Evolutionary conservation across 2,888 invertebrate species (phyloP), one percentile per base, ranked within the genome.

Genomic region (Ophion ellenae): DNA sequence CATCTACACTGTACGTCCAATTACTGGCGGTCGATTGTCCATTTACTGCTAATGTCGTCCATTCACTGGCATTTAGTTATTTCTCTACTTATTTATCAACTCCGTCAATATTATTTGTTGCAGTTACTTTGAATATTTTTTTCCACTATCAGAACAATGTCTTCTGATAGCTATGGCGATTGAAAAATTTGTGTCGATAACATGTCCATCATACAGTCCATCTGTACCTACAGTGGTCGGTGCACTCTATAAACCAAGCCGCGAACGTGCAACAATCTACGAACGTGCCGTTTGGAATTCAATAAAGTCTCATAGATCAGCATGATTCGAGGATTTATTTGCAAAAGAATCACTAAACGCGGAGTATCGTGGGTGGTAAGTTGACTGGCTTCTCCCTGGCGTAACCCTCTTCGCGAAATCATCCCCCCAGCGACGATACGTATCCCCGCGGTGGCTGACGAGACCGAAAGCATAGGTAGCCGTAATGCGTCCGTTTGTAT

Each of bases 401-500:
- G 40, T 67, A 28, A 78, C 17, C 53, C n/a, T 73, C 67, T 80
- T 24, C 71, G 36, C 32, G 32, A n/a, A 53, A 61, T 45, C 66
- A 45, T 57, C 66, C 71, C 20, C 0, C 59, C 40, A 47, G 67
- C 40, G 75, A 40, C 53, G 47, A 36, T 57, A 17, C 53, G 45
- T 66, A 24, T 57, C 76, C 24, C 69, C 63, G 71, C 40, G 64
- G 40, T 69, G 9, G 47, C 67, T 28, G 63, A 40, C 64, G 63
- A 10, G 47, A 53, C 53, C 32, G 45, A 45, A 24, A 14, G 76
- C 70, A 82, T 66, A 66, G 71, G 64, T 84, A 87, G 77, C 84
- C 85, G 84, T 90, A 90, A 90, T 89, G 85, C 85, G 88, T 90
- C 89, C 88, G 90, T 92, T 92, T 91, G 90, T 91, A 93, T 92